Conservation (phyloP, 2,797 vertebrate species). For the Moxostoma hubbsi region DNA sequence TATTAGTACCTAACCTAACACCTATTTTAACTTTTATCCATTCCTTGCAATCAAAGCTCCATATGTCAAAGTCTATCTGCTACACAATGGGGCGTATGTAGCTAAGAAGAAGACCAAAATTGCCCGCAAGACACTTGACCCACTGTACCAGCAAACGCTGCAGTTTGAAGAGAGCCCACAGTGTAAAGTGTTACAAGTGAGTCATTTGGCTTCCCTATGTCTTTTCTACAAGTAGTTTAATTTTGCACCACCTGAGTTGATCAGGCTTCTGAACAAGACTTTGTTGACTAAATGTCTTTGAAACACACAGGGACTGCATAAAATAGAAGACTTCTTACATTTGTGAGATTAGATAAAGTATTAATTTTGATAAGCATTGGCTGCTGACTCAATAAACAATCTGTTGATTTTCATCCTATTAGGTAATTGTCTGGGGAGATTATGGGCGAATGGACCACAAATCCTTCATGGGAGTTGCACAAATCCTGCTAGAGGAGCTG, state of each 20-base stretch:
- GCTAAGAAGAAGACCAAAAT: constrained; percentile 99
- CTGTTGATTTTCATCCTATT: constrained; percentile 23
- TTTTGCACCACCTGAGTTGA: background rate
- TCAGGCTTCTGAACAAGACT: background rate
- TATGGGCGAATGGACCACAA: constrained; percentile 99
- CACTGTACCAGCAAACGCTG: constrained; percentile 95
- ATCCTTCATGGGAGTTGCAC: constrained; percentile 99
- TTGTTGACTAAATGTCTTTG: background rate
- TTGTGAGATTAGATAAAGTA: constrained; percentile 16
- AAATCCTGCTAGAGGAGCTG: constrained; percentile 96
- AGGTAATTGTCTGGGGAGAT: constrained; percentile 99
- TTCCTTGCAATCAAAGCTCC: constrained; percentile 81
- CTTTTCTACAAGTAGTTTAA: background rate
- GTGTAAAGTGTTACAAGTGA: constrained; percentile 98
- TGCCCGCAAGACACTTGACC: constrained; percentile 97
- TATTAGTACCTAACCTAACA: constrained; percentile 43
- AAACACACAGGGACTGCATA: background rate
- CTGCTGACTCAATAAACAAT: background rate
- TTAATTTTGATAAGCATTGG: constrained; percentile 21
- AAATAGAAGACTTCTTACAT: constrained; percentile 5
- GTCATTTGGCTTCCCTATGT: constrained; percentile 49
- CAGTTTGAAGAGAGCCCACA: constrained; percentile 96
- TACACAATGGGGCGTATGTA: constrained; percentile 96
- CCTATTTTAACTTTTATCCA: constrained; percentile 48
- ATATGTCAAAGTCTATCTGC: constrained; percentile 96